Conservation (phyloP, 1,140 invertebrate genomes). For the Drosophila tani region DNA sequence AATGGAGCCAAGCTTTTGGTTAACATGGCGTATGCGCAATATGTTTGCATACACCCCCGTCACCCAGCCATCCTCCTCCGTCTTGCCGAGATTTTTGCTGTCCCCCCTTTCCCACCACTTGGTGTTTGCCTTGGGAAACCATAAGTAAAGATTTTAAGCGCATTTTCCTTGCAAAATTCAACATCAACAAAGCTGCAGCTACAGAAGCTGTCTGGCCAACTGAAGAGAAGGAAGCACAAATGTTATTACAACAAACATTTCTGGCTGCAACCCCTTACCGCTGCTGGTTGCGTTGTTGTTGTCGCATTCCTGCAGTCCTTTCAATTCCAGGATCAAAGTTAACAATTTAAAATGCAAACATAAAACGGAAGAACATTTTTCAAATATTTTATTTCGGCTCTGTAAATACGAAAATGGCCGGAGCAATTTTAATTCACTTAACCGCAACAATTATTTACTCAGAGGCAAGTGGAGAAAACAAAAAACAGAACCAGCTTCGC, state of each 20-base stretch:
- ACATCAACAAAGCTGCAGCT: constrained; percentile 51
- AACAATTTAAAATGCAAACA: constrained; percentile 42
- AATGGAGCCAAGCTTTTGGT: constrained; percentile 77
- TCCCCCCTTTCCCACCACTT: background rate
- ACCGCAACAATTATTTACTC: constrained; percentile 50
- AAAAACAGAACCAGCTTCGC: background rate
- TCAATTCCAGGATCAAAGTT: constrained; percentile 31
- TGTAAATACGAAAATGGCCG: constrained; percentile 39
- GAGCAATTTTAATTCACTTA: constrained; percentile 57
- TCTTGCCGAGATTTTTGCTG: constrained; percentile 42
- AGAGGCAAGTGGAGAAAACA: constrained; percentile 4
- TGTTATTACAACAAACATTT: constrained; percentile 49
- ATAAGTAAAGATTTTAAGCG: constrained; percentile 80
- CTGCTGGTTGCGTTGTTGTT: background rate
- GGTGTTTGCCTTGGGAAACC: constrained; percentile 64
- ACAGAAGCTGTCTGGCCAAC: constrained; percentile 48
- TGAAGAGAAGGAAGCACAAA: constrained; percentile 36
- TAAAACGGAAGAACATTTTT: constrained; percentile 21
- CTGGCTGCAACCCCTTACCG: constrained; percentile 6
- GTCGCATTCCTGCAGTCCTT: constrained; percentile 27
- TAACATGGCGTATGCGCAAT: constrained; percentile 81
- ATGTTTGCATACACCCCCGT: constrained; percentile 60
- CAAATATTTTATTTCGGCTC: constrained; percentile 25
- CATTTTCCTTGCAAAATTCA: constrained; percentile 64
- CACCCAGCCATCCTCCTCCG: background rate